Percentiles rank a stretch among this genome's conserved stretches.
Conservation (phyloP, 2,113 vertebrate genomes). For the Paraplagusia blochii region DNA sequence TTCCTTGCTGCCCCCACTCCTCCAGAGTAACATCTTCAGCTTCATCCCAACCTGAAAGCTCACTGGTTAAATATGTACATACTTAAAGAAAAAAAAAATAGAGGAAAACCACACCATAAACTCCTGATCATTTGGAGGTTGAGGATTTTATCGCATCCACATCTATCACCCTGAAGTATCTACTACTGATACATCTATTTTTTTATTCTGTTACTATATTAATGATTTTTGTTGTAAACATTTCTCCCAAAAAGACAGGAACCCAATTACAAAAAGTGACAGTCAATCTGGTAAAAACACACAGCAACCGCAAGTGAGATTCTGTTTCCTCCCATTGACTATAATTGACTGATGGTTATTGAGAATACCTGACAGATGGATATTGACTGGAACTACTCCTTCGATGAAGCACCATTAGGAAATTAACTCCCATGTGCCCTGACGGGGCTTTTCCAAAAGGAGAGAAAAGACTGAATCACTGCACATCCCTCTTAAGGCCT, state of each 20-base stretch:
- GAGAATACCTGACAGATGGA: conserved; percentile 41
- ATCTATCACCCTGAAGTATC: too few relatives aligned
- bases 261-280: background rate
- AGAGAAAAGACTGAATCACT: conserved; percentile 11
- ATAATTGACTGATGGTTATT: conserved; percentile 40
- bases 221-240: too few relatives aligned
- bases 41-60: conserved; percentile 12
- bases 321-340: conserved; percentile 46
- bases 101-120: too few relatives aligned
- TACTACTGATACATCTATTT: too few relatives aligned
- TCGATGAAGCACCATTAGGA: conserved; percentile 40
- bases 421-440: conserved; percentile 38
- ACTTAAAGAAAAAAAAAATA: too few relatives aligned
- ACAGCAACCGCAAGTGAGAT: conserved; percentile 33
- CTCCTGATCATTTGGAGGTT: too few relatives aligned
- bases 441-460: conserved; percentile 30
- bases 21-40: conserved; percentile 32
- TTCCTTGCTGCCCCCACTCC: conserved; percentile 24
- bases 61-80: conserved; percentile 7
- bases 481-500: conserved; percentile 42
- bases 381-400: conserved; percentile 34
- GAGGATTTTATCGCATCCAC: too few relatives aligned
- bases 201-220: too few relatives aligned
- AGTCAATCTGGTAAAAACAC: conserved; percentile 36
- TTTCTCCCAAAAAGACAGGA: background rate